Base-by-base conservation (phyloP, 2,888 invertebrate genomes). In the Cephus sareptanus region DNA sequence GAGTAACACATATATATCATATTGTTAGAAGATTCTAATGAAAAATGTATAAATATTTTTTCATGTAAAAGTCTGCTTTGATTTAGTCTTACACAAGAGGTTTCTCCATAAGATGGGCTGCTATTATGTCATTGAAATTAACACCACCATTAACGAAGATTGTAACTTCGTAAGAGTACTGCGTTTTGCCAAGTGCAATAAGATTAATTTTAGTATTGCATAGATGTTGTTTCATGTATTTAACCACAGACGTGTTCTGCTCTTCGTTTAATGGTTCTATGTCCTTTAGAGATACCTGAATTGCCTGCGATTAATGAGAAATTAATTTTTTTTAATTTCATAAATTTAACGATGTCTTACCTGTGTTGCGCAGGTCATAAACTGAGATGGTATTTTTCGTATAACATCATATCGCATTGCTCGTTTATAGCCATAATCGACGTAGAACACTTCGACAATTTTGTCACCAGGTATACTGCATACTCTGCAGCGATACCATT, bases 401-500 rank as follows among this genome's bases (percentile, higher is more conserved):
- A 95, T 90, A 70, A 91, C 87, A 33, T 91, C 87, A 92, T 94
- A 94, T 74, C 92, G 90, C 75, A 94, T 91, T 1, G 90, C 89
- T 77, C 93, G 91, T 15, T 84, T 87, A 76, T 91, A 91, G 69
- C 96, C 96, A 85, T 91, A 92, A 92, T 97, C 97, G 0, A 95
- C 94, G 80, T 94, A 93, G 82, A 92, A 91, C 37, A 96, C 93
- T 74, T 92, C 91, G 34, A 94, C 94, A 88, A 87, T 92, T 85
- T 92, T 91, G 13, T 90, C 85, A 0, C 92, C 92, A 4, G 92
- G 91, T 11, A 93, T 87, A 96, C 93, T 15, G 92, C 85, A 56
- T 2, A 93, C 95, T 77, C 96, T 93, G 85, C 94, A 94, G 95
- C 95, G 96, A 73, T 87, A 83, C 81, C 90, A 92, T 23, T 92